These are phyloP conservation scores for Rapana venosa DNA, from an alignment of 2,888 invertebrate species.

Conservation along the genomic window DNA sequence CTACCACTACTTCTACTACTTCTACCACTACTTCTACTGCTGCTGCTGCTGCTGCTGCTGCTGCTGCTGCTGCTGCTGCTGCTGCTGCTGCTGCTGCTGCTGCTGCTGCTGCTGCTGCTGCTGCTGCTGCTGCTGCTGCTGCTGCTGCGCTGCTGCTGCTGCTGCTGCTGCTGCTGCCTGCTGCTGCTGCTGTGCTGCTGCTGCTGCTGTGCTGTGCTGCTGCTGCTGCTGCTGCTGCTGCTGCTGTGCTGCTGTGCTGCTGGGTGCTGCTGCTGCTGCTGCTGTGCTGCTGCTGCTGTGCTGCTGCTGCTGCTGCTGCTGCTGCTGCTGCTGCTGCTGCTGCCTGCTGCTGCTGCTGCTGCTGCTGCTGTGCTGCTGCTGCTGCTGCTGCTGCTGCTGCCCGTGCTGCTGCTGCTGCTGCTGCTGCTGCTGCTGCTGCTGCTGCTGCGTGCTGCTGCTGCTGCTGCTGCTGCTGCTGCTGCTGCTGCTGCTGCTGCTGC, in stretches of 20 bases:
- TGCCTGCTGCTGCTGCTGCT: neutral
- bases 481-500: constrained; percentile 17
- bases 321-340: neutral
- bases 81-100: neutral
- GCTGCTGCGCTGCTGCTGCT: too few species aligned
- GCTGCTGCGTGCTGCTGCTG: too few species aligned
- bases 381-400: neutral
- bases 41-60: neutral
- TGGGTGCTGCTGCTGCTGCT: too few species aligned
- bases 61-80: neutral
- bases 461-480: neutral
- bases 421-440: too few species aligned
- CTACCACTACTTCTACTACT: neutral
- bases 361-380: neutral
- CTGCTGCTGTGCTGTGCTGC: neutral
- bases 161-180: constrained; percentile 9
- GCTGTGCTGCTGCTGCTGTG: too few species aligned
- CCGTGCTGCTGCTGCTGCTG: constrained; percentile 21
- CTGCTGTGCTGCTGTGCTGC: too few species aligned
- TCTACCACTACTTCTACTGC: neutral
- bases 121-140: too few species aligned
- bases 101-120: constrained; percentile 16
- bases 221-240: neutral
- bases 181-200: constrained; percentile 3
- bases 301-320: neutral